Evolutionary conservation across 2,888 invertebrate genomes (phyloP), one percentile per base, ranked within the genome.

Genomic region (Drosophila infuscata): DNA sequence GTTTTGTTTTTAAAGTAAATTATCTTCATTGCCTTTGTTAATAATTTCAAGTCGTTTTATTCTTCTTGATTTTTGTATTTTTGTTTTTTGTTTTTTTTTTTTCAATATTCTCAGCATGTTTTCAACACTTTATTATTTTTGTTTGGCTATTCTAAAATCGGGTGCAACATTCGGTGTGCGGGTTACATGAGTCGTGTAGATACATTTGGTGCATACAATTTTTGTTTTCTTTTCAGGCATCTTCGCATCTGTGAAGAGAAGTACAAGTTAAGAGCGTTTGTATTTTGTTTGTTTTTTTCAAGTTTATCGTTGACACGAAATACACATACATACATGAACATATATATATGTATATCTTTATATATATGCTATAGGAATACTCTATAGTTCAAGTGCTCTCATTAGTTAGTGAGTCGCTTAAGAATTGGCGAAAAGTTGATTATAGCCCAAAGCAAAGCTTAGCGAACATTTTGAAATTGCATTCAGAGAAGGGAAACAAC

Each of bases 1-100:
- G 12, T 57, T 56, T 49, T 63, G 15, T 41, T n/a, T 72, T 74
- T 81, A 84, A 84, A 84, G 84, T 84, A 84, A 84, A 72, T 81
- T 68, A 72, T 72, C 74, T 84, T 88, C 84, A 84, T 84, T 88
- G 88, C 88, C 76, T 81, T 89, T 80, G 70, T 70, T 78, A 74
- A 69, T 54, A 25, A 36, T 36, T 64, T 56, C 51, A 70, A 74
- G 74, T 79, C 66, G 68, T 66, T 77, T 68, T 68, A 52, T 52
- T 36, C 33, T 52, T 56, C 33, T 33, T 57, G 56, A n/a, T 30
- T 15, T 53, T 15, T 68, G 15, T n/a, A 17, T 38, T 36, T 52
- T 4, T 65, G 11, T 36, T 20, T 8, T 32, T 60, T 25, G 25
- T 25, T 25, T 25, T 25, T 25, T 41, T 66, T 29, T 68, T 41